A percentile compares a stretch with the other conserved stretches of the same genome.
These are phyloP conservation scores for Elysia crispata DNA, from an alignment of 2,888 invertebrate genomes.

Conservation along the genomic window DNA sequence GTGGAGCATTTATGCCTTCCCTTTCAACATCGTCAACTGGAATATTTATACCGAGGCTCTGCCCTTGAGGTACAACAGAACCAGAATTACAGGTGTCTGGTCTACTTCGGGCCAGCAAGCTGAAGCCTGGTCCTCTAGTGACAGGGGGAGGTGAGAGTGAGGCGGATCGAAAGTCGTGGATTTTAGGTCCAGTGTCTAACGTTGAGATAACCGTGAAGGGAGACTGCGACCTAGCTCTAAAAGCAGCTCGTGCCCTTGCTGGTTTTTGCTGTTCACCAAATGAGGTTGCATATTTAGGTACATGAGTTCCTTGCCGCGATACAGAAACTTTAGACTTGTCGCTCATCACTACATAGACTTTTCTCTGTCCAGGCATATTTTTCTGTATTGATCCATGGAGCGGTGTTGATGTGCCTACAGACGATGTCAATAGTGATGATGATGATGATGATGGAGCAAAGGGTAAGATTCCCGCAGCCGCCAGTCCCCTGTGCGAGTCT, in stretches of 20 bases:
- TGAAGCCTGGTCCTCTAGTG: not conserved
- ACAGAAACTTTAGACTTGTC: too few relatives aligned
- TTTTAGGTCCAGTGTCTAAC: not conserved
- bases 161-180: slow-evolving; percentile 13
- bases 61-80: not conserved
- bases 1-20: not conserved
- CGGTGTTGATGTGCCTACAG: too few relatives aligned
- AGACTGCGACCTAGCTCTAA: slow-evolving; percentile 36
- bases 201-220: slow-evolving; percentile 28
- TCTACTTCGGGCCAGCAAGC: not conserved
- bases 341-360: too few relatives aligned
- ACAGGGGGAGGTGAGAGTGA: slow-evolving; percentile 40
- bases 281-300: too few relatives aligned
- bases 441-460: too few relatives aligned
- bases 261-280: too few relatives aligned
- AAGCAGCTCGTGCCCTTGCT: not conserved
- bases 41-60: not conserved
- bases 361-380: too few relatives aligned
- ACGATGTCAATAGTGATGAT: too few relatives aligned
- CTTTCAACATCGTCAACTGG: not conserved
- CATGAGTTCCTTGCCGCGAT: too few relatives aligned
- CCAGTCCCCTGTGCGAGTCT: too few relatives aligned
- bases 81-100: not conserved
- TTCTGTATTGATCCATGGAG: too few relatives aligned
- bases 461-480: too few relatives aligned